Evolutionary conservation across 2,797 vertebrate species (phyloP).

Genomic region (Odontamblyopus rebecca): DNA sequence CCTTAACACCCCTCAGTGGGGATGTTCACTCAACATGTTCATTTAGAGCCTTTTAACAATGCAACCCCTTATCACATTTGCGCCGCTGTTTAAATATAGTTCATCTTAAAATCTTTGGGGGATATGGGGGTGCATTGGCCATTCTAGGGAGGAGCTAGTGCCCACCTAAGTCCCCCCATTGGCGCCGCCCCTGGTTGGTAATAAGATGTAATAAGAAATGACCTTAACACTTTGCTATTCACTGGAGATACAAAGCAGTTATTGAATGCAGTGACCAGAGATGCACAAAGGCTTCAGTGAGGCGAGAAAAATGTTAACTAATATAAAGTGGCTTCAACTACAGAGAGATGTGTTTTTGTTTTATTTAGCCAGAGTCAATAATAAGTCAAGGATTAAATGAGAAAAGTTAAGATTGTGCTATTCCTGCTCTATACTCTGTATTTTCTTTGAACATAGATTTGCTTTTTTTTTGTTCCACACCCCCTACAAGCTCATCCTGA

Average conservation of each 20-base stretch:
- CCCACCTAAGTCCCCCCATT: no score
- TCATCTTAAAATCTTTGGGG: no score
- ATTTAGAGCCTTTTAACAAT: no score
- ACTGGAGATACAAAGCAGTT: conserved; percentile 23
- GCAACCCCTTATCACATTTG: no score
- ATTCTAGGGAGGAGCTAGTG: no score
- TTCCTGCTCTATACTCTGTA: no score
- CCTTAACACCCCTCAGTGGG: no score
- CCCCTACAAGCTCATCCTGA: neutral
- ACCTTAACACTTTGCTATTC: conserved; percentile 2
- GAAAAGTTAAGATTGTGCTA: neutral
- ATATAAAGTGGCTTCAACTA: neutral
- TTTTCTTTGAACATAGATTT: no score
- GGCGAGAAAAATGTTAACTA: neutral
- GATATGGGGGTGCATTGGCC: no score
- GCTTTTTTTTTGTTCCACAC: neutral
- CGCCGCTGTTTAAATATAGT: no score
- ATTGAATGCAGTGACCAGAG: conserved; percentile 22
- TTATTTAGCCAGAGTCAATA: neutral
- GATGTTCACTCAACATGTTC: no score
- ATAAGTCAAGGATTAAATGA: neutral
- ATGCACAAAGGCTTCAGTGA: neutral
- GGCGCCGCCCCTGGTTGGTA: no score
- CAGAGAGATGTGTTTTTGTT: neutral
- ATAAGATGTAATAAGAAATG: neutral